Base-by-base conservation (phyloP, 2,113 vertebrate genomes). In the Cinclus mexicanus region DNA sequence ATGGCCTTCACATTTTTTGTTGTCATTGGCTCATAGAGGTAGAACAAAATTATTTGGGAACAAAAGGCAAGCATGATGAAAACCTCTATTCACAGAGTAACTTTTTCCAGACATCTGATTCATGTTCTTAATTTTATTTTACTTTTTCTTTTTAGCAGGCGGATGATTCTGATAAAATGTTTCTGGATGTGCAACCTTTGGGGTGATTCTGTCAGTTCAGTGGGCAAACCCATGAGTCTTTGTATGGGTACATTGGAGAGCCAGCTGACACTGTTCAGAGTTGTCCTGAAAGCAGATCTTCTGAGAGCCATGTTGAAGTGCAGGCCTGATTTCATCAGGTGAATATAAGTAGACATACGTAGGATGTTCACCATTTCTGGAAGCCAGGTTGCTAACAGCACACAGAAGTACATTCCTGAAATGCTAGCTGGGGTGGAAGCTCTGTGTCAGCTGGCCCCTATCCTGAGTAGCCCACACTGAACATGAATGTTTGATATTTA, bases 341-440 rank as follows among this genome's bases (percentile, higher is more conserved):
- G 9, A 49, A 23, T 8, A 13, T 52, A 68, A 37, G 17, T 16
- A 16, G 21, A 9, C 0, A 0, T 33, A 52, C 0, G 1, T 24
- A 28, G 9, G 13, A 47, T 49, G 12, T 60, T 82, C 44, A 68
- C 22, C 8, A 39, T 70, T 78, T 49, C 61, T 94, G 63, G 26
- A 81, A 87, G 13, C 23, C 29, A 83, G 17, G 8, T 14, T 86
- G 25, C 31, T 69, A 42, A 33, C 13, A 65, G 42, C 42, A 55
- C 10, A 8, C 4, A 46, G 42, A 42, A 37, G 2, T 52, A 25
- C 0, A 0, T 83, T 57, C 25, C 35, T 52, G 26, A 61, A 19
- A 12, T 24, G n/a, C 13, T 61, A 9, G 19, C 53, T 81, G n/a
- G 39, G 29, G 14, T 42, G 5, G 46, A 14, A 95, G 7, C 22